Conservation (phyloP, 2,797 vertebrate species). For the Astyanax mexicanus region DNA sequence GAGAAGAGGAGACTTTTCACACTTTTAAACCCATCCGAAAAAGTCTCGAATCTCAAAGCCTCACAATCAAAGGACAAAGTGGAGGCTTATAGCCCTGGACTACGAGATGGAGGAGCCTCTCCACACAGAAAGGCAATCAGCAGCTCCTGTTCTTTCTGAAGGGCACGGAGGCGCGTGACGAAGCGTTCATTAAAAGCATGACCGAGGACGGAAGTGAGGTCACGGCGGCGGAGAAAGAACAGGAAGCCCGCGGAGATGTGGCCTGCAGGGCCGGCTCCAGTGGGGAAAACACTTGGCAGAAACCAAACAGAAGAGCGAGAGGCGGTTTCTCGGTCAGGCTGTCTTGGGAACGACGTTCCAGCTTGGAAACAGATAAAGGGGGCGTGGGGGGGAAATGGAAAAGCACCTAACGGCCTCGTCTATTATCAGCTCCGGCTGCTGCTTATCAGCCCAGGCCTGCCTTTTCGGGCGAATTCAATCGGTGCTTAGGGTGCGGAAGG, state of each 20-base stretch:
- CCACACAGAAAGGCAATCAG: constrained; percentile 10
- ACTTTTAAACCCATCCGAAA: background rate
- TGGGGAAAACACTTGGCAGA: background rate
- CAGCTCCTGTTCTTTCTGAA: constrained; percentile 63
- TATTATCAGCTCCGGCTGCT: constrained; percentile 65
- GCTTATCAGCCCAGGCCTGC: constrained; percentile 42
- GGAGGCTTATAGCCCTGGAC: background rate
- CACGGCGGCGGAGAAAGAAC: constrained; percentile 10
- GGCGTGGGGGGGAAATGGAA: constrained; percentile 63
- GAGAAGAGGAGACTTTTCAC: background rate
- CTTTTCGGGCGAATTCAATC: constrained; percentile 55
- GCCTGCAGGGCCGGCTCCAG: constrained; percentile 1
- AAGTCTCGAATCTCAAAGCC: constrained; percentile 20
- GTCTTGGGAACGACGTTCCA: constrained; percentile 49
- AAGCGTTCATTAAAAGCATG: constrained; percentile 46
- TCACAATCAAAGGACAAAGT: background rate
- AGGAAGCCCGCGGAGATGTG: constrained; percentile 7
- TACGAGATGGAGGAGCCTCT: background rate
- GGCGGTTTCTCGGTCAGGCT: constrained; percentile 30
- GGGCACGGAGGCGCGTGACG: constrained; percentile 63
- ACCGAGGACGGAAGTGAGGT: constrained; percentile 4
- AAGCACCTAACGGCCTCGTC: constrained; percentile 55
- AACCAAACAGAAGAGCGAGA: constrained; percentile 9
- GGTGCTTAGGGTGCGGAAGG: constrained; percentile 47
- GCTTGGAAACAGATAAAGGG: constrained; percentile 47